Evolutionary conservation across 2,888 invertebrate species (phyloP).

Genomic region (Chrysodeixis includens): DNA sequence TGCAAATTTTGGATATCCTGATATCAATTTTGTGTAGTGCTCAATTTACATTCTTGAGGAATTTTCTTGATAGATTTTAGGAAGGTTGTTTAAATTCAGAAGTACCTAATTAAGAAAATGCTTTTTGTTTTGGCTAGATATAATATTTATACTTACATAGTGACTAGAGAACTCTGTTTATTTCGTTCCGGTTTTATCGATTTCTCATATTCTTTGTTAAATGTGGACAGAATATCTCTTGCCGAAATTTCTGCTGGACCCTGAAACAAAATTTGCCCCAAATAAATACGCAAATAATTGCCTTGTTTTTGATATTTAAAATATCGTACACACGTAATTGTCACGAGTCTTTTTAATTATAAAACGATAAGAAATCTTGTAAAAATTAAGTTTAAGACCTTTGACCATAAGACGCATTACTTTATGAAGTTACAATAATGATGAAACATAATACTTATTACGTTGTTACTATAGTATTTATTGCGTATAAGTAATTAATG

Average conservation of each 20-base stretch:
- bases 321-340: neutral
- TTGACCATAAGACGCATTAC: constrained; percentile 31
- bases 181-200: constrained; percentile 67
- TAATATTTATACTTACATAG: constrained; percentile 77
- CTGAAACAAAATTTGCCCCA: constrained; percentile 55
- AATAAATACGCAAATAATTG: neutral
- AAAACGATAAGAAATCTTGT: constrained; percentile 19
- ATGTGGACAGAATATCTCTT: constrained; percentile 74
- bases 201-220: constrained; percentile 71
- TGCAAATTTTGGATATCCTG: neutral
- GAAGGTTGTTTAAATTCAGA: no score
- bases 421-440: constrained; percentile 17
- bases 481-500: neutral
- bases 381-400: constrained; percentile 28
- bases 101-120: no score
- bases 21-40: neutral
- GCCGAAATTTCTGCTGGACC: constrained; percentile 75
- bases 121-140: neutral
- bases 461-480: constrained; percentile 21
- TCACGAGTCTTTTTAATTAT: neutral
- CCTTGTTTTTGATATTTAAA: neutral
- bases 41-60: no score
- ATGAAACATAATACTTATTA: constrained; percentile 22
- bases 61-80: no score
- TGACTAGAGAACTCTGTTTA: constrained; percentile 83